phyloP scores from a whole-genome alignment of 1,140 invertebrate genomes.

The roundworm (Caenorhabditis elegans) region DNA sequence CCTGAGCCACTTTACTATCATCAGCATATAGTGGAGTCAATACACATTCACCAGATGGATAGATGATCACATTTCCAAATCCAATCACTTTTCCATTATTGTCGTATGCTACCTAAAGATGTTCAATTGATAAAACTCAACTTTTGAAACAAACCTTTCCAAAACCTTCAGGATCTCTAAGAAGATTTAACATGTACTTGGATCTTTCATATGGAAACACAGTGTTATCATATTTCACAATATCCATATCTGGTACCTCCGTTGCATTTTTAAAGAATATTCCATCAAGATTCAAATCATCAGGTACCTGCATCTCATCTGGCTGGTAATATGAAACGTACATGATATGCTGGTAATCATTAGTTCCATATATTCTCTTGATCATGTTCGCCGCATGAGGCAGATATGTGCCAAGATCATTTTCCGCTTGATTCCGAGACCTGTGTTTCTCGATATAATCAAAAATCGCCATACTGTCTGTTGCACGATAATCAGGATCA shows the following conservation, averaged over 20 bases:
- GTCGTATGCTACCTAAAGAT: background rate
- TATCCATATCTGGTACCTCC: background rate
- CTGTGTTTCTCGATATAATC: background rate
- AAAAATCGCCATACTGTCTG: background rate
- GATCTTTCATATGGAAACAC: background rate
- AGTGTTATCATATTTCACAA: background rate
- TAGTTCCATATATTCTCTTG: background rate
- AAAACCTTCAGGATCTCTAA: background rate
- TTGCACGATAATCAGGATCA: background rate
- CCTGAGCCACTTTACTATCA: background rate
- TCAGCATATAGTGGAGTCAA: background rate
- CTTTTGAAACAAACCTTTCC: background rate
- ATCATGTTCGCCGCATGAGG: background rate
- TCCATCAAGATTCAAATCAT: background rate
- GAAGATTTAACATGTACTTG: background rate
- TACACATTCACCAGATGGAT: slow-evolving; percentile 9
- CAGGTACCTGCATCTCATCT: background rate
- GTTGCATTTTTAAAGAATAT: background rate
- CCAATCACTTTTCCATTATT: background rate
- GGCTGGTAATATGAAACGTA: background rate
- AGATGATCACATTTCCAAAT: background rate
- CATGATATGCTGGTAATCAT: background rate
- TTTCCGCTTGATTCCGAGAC: background rate
- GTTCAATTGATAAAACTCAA: no score
- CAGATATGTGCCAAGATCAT: background rate